Conservation (phyloP, 2,797 vertebrate genomes). For the Acanthurus lineatus region DNA sequence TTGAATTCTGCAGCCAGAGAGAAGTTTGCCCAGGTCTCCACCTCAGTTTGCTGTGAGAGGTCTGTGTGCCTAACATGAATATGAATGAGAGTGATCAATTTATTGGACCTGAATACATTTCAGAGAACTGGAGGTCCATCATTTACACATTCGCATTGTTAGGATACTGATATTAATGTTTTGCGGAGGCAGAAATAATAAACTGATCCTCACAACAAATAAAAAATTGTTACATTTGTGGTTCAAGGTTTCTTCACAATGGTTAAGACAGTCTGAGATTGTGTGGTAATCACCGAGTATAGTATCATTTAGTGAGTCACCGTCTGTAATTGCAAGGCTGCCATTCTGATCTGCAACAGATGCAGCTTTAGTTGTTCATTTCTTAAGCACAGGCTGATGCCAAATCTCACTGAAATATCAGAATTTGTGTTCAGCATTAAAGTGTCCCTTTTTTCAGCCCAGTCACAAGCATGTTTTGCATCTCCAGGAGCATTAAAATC, state of each 20-base stretch:
- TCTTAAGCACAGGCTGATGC: slow-evolving; percentile 34
- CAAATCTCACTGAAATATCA: slow-evolving; percentile 38
- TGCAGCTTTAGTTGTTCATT: slow-evolving; percentile 43
- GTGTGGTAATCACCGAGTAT: slow-evolving; percentile 27
- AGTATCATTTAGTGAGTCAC: slow-evolving; percentile 44
- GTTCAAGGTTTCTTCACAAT: slow-evolving; percentile 30
- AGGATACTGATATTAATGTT: not conserved
- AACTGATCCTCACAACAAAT: slow-evolving; percentile 20
- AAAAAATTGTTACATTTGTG: slow-evolving; percentile 34
- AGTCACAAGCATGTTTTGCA: slow-evolving; percentile 8
- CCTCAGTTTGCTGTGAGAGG: not conserved
- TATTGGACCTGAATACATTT: not conserved
- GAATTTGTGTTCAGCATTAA: slow-evolving; percentile 22
- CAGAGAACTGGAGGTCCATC: not conserved
- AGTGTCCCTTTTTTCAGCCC: slow-evolving; percentile 8
- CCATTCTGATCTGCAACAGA: slow-evolving; percentile 49
- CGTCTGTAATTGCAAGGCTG: slow-evolving; percentile 56
- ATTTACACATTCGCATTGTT: not conserved
- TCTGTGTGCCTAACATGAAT: not conserved
- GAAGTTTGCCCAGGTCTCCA: not conserved
- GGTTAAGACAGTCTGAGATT: slow-evolving; percentile 24
- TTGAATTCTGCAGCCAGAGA: not conserved
- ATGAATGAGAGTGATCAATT: slow-evolving; percentile 5
- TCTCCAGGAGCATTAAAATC: slow-evolving; percentile 24
- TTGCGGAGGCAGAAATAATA: slow-evolving; percentile 13